Base-by-base conservation (phyloP, 2,888 invertebrate genomes). In the Endomychus coccineus region DNA sequence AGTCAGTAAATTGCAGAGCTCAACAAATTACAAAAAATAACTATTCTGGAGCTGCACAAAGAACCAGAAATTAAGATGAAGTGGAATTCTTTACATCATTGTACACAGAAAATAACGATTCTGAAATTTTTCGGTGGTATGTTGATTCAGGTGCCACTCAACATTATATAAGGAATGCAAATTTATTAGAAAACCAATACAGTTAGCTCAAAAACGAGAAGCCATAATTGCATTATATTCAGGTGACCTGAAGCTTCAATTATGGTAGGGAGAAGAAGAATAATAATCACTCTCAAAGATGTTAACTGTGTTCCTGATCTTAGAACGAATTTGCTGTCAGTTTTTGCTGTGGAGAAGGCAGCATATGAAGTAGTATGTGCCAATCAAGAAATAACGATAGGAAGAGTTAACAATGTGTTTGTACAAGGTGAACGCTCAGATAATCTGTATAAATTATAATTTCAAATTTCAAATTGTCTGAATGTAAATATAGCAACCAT, bases 91-190 rank as follows among this genome's bases (percentile, higher is more conserved):
- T 40, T 21, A 15, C 15, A 14, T 38, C 31, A 34, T 34, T 23
- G 11, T 11, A 11, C 16, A 33, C 32, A 9, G 12, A 10, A 9
- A 10, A 10, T 10, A 21, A 27, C 14, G 2, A 28, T 10, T n/a
- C 3, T 12, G 15, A n/a, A 13, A 7, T 33, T 25, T 24, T 23
- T 7, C 31, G 22, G 10, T 42, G 38, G 38, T 46, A 27, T 40
- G 39, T 37, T 11, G 35, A 43, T 28, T 40, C 41, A 16, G 41
- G 37, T 1, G 40, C 41, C 10, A 44, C 40, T 13, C 41, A 46
- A 30, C 42, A 42, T 21, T 45, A 42, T 19, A 39, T 42, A 3
- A 44, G 42, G n/a, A 7, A 35, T 23, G 42, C 41, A 19, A 10
- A 40, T 9, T 7, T 34, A 2, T 33, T 39, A 16, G 21, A 11